phyloP scores from a whole-genome alignment of 2,113 vertebrate species.

The Vulpes ferrilata region DNA sequence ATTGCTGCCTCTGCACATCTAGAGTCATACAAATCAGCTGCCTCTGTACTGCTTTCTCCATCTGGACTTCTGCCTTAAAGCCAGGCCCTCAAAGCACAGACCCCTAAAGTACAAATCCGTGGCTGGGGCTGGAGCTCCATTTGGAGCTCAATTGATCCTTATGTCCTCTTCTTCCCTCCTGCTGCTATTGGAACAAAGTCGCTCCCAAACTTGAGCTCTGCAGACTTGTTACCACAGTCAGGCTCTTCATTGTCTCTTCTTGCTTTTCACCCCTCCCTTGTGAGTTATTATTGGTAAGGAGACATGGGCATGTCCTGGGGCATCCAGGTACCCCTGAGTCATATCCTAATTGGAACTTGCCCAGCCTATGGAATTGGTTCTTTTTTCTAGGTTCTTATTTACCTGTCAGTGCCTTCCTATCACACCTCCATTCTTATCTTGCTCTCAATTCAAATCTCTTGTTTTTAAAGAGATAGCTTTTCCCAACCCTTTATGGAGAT shows the following conservation, averaged over 20 bases:
- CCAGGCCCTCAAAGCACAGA: neutral
- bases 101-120: neutral
- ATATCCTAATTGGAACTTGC: neutral
- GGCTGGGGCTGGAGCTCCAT: neutral
- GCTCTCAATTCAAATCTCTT: neutral
- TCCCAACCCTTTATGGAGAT: neutral
- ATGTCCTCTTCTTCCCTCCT: neutral
- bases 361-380: neutral
- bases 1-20: neutral
- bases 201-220: neutral
- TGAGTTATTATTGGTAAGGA: neutral
- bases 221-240: neutral
- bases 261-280: neutral
- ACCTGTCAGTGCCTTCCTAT: neutral
- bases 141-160: accelerated
- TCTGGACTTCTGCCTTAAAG: neutral
- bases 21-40: neutral
- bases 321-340: too few relatives aligned
- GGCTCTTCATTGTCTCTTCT: neutral
- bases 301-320: accelerated
- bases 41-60: neutral
- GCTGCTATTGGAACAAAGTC: neutral
- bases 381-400: neutral
- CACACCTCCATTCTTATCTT: neutral
- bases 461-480: neutral